Conservation (phyloP, 2,113 vertebrate species). For the Labrus mixtus region DNA sequence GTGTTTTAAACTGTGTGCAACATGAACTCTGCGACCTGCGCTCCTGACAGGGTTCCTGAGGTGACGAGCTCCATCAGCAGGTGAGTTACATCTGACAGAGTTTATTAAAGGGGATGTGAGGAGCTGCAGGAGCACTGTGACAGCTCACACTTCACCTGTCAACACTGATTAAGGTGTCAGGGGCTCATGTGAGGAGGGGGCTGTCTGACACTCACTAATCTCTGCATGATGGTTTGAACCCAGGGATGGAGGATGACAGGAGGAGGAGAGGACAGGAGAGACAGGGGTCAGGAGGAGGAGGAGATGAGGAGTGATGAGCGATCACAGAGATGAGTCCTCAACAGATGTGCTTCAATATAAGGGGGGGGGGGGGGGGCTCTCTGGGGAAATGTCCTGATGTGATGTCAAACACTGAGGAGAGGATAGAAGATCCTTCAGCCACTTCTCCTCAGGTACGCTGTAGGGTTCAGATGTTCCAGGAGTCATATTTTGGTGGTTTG, state of each 20-base stretch:
- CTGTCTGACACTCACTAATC: slow-evolving; percentile 20
- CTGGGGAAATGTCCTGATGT: slow-evolving; percentile 33
- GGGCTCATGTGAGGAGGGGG: slow-evolving; percentile 13
- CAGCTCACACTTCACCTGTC: slow-evolving; percentile 51
- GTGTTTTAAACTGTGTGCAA: no score
- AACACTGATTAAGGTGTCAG: slow-evolving; percentile 54
- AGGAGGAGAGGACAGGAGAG: slow-evolving; percentile 2
- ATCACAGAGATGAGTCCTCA: slow-evolving; percentile 18
- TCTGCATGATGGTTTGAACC: slow-evolving; percentile 38
- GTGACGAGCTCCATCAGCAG: slow-evolving; percentile 5
- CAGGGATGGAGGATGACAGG: slow-evolving; percentile 4
- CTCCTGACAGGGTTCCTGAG: no score
- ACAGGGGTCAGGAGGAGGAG: slow-evolving; percentile 15
- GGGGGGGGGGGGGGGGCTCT: slow-evolving; percentile 16
- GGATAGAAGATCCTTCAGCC: background rate
- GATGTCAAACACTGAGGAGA: slow-evolving; percentile 22
- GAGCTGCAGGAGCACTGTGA: slow-evolving; percentile 48
- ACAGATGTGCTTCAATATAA: slow-evolving; percentile 34
- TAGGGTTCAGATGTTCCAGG: background rate
- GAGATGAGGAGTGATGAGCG: slow-evolving; percentile 9
- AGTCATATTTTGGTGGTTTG: background rate
- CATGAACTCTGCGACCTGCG: no score
- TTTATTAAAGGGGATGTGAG: slow-evolving; percentile 55
- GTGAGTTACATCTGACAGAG: slow-evolving; percentile 42
- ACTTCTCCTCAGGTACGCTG: background rate